These are phyloP conservation scores for Iguana delicatissima DNA, from an alignment of 2,797 vertebrate genomes.

Conservation along the genomic window DNA sequence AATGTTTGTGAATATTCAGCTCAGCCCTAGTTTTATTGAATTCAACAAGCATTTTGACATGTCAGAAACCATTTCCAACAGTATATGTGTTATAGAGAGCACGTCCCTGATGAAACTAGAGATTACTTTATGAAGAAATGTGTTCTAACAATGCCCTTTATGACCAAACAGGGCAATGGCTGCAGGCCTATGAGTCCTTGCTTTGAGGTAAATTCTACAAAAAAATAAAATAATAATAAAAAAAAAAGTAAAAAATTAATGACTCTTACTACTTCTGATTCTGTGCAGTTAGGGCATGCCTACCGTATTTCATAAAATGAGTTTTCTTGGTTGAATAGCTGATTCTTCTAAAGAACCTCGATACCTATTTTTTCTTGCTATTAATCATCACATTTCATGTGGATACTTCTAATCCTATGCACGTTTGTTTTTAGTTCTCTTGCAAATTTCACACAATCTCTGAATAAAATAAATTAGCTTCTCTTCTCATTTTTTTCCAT, in stretches of 20 bases:
- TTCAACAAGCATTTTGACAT: too few species aligned
- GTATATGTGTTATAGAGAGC: background rate
- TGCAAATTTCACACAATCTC: slow-evolving; percentile 41
- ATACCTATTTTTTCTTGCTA: slow-evolving; percentile 18
- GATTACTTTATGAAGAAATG: background rate
- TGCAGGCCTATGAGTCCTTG: background rate
- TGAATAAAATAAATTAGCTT: slow-evolving; percentile 27
- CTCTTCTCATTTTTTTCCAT: slow-evolving; percentile 10
- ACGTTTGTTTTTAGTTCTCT: slow-evolving; percentile 26
- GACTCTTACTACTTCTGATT: background rate
- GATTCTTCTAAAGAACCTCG: slow-evolving; percentile 45
- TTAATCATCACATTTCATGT: slow-evolving; percentile 45
- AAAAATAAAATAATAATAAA: background rate
- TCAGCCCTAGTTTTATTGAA: background rate
- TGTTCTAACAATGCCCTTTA: background rate
- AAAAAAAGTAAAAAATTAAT: too few species aligned
- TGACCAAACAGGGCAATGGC: fast-evolving
- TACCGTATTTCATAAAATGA: slow-evolving; percentile 42
- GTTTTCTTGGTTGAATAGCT: slow-evolving; percentile 34
- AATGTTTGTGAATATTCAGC: background rate
- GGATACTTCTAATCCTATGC: slow-evolving; percentile 56
- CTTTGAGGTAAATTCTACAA: slow-evolving; percentile 5
- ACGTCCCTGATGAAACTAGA: background rate
- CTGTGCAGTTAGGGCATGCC: background rate
- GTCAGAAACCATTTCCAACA: background rate